Percentiles rank a stretch among this genome's conserved stretches.
Evolutionary conservation across 2,113 vertebrate genomes (phyloP).

Genomic region (Cavia aperea): DNA sequence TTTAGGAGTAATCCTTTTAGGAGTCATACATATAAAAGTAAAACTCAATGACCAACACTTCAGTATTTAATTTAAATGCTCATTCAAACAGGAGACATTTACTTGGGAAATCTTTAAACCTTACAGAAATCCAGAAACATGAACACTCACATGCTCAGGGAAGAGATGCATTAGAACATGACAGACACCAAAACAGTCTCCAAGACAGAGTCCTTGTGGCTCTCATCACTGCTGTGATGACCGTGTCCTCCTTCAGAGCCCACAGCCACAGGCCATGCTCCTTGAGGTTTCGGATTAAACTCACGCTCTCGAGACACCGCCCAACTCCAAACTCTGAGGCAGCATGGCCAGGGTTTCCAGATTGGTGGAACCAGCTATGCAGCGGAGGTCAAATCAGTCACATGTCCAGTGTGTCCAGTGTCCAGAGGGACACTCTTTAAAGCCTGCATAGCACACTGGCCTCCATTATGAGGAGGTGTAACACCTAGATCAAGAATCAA

Average conservation of each 20-base stretch:
- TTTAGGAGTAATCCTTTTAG: background rate
- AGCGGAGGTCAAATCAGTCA: background rate
- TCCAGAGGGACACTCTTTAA: background rate
- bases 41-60: background rate
- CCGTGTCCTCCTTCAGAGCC: background rate
- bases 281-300: background rate
- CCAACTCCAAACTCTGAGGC: background rate
- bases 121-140: background rate
- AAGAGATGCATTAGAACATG: conserved; percentile 19
- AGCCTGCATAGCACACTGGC: too few relatives aligned
- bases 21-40: background rate
- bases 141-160: background rate
- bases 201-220: background rate
- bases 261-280: background rate
- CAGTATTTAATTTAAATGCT: conserved; percentile 17
- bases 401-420: background rate
- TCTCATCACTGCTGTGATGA: background rate
- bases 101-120: background rate
- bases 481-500: background rate
- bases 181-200: background rate
- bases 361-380: background rate
- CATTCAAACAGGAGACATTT: background rate
- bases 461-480: background rate
- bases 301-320: background rate
- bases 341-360: background rate